Base-by-base conservation (phyloP, 2,797 vertebrate species). In the Sebastes taczanowskii region DNA sequence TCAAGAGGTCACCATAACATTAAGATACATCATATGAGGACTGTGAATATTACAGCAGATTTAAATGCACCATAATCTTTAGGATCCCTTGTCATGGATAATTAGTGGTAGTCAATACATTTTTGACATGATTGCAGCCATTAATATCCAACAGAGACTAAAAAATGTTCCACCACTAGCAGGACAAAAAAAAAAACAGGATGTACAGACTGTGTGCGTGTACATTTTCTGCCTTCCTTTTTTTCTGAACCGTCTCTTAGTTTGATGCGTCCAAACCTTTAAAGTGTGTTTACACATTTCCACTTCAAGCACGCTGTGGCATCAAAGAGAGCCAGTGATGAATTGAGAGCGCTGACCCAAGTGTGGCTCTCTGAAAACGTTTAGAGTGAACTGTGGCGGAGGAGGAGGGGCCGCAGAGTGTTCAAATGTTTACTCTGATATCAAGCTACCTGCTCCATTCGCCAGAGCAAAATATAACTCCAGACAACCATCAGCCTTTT, bases 311-410 rank as follows among this genome's bases (percentile, higher is more conserved):
- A 70, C 55, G 65, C 20, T 20, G 61, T 78, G 23, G 70, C 73
- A 86, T 91, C 82, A 90, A 84, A 88, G 79, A 65, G 56, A 77
- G 22, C 25, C 55, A 18, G 56, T 67, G 82, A 91, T 81, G 63
- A 81, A 87, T 87, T 65, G 58, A 52, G 61, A 73, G 78, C 64
- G 22, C 42, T 71, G 74, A 83, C 46, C 35, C 22, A 71, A 82
- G 66, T 69, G 74, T 77, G 60, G 59, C 69, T 68, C 59, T 82
- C 56, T 86, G 34, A 52, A 74, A 82, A 71, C 74, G 83, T 91
- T 87, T 73, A 72, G 52, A 88, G 74, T 49, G 42, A 77, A 62
- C 78, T 30, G 38, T 42, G 70, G 22, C 18, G 13, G 61, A 59
- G 71, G 76, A 82, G 74, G 11, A 63, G 63, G 29, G 5, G 38